Evolutionary conservation across 2,113 vertebrate genomes (phyloP).

Genomic region (Gopherus evgoodei): DNA sequence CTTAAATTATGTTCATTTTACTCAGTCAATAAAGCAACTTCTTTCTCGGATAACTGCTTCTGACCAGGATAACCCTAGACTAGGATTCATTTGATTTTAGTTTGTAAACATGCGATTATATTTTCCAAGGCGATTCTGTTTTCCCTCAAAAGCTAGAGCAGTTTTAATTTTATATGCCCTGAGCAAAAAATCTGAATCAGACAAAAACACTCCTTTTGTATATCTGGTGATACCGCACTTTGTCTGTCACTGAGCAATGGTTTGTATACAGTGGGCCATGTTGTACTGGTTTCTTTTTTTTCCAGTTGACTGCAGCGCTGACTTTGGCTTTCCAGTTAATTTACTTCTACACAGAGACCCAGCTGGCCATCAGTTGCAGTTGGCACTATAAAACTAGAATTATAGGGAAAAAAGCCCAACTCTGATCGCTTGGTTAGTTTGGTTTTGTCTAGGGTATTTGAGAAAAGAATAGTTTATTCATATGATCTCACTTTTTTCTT

Average conservation of each 20-base stretch:
- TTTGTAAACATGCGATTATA: neutral
- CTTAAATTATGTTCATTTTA: neutral
- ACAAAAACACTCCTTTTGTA: neutral
- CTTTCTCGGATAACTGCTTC: neutral
- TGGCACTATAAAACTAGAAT: constrained; percentile 26
- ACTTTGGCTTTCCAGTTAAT: constrained; percentile 73
- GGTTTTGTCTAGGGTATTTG: constrained; percentile 35
- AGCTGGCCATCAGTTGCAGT: constrained; percentile 66
- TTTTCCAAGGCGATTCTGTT: neutral
- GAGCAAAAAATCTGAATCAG: neutral
- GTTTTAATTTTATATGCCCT: neutral
- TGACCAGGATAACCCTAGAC: neutral
- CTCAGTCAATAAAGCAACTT: neutral
- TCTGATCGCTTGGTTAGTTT: constrained; percentile 41
- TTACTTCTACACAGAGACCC: constrained; percentile 63
- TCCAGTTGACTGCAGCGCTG: constrained; percentile 47
- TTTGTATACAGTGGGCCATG: neutral
- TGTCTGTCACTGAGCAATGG: neutral
- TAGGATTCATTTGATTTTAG: neutral
- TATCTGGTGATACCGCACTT: neutral
- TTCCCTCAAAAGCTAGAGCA: neutral
- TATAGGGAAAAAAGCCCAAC: neutral
- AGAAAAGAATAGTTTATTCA: constrained; percentile 35
- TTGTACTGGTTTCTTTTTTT: neutral
- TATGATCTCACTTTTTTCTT: neutral